Evolutionary conservation across 2,113 vertebrate species (phyloP).

Genomic region (Okapia johnstoni): DNA sequence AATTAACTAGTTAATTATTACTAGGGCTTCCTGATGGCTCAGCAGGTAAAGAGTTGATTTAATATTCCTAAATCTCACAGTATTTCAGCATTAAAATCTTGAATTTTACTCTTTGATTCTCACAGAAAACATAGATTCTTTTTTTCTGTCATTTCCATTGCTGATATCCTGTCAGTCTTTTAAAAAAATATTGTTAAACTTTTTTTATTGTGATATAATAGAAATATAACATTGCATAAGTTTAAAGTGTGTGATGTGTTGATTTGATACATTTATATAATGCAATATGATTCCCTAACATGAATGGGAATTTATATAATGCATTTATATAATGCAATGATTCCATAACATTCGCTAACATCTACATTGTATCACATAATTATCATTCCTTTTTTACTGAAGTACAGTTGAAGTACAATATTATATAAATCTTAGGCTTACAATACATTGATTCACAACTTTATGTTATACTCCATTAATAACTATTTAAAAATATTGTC

Average conservation of each 20-base stretch:
- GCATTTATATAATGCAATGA: background rate
- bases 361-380: background rate
- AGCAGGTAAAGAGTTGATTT: background rate
- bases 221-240: background rate
- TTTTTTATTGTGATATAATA: background rate
- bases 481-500: background rate
- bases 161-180: background rate
- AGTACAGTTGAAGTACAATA: background rate
- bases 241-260: background rate
- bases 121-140: background rate
- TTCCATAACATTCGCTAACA: background rate
- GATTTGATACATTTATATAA: background rate
- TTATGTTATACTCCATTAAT: background rate
- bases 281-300: background rate
- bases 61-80: background rate
- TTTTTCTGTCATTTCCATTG: background rate
- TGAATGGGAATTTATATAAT: background rate
- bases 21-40: background rate
- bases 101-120: background rate
- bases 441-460: background rate
- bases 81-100: slow-evolving; percentile 13
- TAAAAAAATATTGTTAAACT: background rate
- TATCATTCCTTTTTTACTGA: background rate
- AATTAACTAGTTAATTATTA: background rate
- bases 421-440: background rate